phyloP scores from a whole-genome alignment of 35 echinoderm and acorn worm genomes.

The Lytechinus pictus region DNA sequence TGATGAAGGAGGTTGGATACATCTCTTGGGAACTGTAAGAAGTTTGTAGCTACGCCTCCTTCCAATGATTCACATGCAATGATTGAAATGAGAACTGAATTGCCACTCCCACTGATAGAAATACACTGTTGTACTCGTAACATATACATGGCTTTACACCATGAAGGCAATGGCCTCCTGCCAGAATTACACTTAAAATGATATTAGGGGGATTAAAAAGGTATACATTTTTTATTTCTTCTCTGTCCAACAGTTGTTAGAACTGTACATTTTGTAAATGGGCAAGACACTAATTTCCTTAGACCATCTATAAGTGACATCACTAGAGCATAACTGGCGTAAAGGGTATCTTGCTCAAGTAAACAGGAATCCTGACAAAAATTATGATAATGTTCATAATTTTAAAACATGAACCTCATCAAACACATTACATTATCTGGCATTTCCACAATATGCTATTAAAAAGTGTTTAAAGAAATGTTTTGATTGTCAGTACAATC shows the following conservation, averaged over 20 bases:
- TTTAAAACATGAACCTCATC: neutral
- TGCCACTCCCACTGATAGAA: neutral
- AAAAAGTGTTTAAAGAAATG: too few relatives aligned
- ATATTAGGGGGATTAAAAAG: neutral
- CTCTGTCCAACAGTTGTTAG: neutral
- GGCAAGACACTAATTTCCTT: neutral
- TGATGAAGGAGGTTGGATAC: neutral
- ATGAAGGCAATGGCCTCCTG: neutral
- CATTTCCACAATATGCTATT: too few relatives aligned
- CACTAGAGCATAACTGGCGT: neutral
- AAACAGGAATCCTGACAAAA: neutral
- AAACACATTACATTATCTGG: neutral
- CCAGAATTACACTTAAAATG: too few relatives aligned
- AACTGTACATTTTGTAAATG: neutral
- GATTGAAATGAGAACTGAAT: conserved; percentile 19
- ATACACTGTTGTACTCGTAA: neutral
- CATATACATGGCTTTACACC: neutral
- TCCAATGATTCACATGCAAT: neutral
- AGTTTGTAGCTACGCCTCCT: neutral
- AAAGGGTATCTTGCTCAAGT: neutral
- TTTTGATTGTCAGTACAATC: too few relatives aligned
- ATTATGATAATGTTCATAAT: neutral
- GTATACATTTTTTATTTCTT: neutral
- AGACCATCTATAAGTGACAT: neutral
- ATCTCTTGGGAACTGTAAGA: conserved; percentile 2